phyloP scores from a whole-genome alignment of 2,797 vertebrate species.

The Dendrocincla tyrannina region DNA sequence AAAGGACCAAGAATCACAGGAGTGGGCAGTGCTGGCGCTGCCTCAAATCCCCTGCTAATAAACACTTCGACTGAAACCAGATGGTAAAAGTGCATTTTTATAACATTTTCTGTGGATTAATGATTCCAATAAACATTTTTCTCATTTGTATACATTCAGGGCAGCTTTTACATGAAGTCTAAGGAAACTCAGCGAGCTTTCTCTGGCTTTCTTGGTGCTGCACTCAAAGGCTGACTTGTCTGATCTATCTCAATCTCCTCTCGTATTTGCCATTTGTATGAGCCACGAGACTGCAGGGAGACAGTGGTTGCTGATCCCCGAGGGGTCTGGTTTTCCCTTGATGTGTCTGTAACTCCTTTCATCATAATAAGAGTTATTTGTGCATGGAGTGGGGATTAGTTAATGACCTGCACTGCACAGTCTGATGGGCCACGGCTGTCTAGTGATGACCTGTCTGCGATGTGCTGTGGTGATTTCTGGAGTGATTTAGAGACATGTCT shows the following conservation, averaged over 20 bases:
- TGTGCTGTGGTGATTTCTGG: not conserved
- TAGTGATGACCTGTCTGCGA: not conserved
- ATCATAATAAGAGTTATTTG: not conserved
- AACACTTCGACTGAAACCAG: not conserved
- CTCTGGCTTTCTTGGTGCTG: not conserved
- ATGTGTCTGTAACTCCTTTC: slow-evolving; percentile 9
- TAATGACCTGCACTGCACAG: not conserved
- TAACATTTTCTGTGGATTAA: not conserved
- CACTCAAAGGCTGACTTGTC: not conserved
- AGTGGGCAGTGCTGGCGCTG: not conserved
- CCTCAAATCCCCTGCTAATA: slow-evolving; percentile 21
- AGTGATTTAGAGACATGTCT: not conserved
- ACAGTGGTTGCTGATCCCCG: not conserved
- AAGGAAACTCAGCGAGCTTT: not conserved
- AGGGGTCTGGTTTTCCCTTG: slow-evolving; percentile 29
- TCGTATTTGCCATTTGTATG: not conserved
- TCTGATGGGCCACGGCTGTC: not conserved
- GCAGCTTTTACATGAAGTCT: not conserved
- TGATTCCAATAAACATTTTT: slow-evolving; percentile 27
- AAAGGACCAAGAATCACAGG: not conserved
- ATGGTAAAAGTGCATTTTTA: slow-evolving; percentile 13
- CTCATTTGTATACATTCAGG: not conserved
- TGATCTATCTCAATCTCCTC: not conserved
- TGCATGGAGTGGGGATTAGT: not conserved
- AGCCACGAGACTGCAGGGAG: not conserved